Percentiles rank a stretch among this genome's conserved stretches.
Conservation (phyloP, 2,888 invertebrate species). For the Tipula helvola region DNA sequence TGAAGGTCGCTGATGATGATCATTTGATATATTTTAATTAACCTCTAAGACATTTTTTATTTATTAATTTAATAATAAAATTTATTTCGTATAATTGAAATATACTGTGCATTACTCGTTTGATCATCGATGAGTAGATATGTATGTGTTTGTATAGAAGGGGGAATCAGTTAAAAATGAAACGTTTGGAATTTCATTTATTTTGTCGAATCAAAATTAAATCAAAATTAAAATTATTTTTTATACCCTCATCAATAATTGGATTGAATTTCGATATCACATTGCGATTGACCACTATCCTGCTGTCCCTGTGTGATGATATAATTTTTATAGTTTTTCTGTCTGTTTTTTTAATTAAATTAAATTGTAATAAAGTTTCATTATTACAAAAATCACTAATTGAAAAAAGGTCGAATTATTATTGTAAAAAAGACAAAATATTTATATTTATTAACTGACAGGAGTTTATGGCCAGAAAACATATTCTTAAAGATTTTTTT, state of each 20-base stretch:
- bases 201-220: not conserved
- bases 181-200: not conserved
- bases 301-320: not conserved
- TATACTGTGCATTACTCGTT: not conserved
- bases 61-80: not conserved
- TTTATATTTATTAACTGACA: no score
- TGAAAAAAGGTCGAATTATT: not conserved
- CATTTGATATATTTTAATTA: not conserved
- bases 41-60: not conserved
- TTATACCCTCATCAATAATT: not conserved
- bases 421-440: no score
- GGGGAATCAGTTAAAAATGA: not conserved
- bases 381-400: not conserved
- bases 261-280: not conserved
- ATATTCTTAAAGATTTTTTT: not conserved
- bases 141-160: not conserved
- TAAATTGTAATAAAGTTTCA: not conserved
- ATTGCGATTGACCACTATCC: not conserved
- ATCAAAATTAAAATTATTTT: not conserved
- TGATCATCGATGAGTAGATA: not conserved
- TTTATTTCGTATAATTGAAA: not conserved
- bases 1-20: not conserved
- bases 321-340: no score
- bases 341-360: not conserved
- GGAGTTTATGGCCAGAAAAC: not conserved